Base-by-base conservation (phyloP, 2,113 vertebrate species). In the Datnioides undecimradiatus region DNA sequence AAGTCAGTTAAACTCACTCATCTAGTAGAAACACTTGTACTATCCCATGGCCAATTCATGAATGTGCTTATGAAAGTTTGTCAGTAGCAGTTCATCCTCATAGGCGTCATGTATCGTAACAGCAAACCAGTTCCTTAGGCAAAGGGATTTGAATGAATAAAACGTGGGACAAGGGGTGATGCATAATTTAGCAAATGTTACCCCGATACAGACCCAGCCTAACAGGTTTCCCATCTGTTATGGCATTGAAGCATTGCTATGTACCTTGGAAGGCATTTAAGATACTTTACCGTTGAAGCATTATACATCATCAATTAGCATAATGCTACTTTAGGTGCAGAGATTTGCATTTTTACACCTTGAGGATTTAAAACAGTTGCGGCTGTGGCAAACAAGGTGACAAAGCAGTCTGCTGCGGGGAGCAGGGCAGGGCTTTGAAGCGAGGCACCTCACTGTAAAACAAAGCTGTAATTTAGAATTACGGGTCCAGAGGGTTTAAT, bases 271-370 rank as follows among this genome's bases (percentile, higher is more conserved):
- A 83, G 76, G 58, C 57, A 60, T 81, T 84, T 75, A 67, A 75
- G 65, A 79, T 43, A 68, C 31, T 73, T 79, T 73, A 75, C 49
- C 19, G 60, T 41, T 80, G 43, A 85, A 70, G 73, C 57, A 84
- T 86, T 82, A 84, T 76, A 75, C 58, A 68, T 84, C 81, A 87
- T 80, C 78, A 87, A 82, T 91, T 93, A 90, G 76, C 87, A 88
- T 91, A 91, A 90, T 83, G 52, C 82, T 60, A 68, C 81, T 79
- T 73, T 72, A 21, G 64, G 69, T 74, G 72, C 72, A 80, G 33
- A 80, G 81, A 90, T 92, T 90, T 85, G 58, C 85, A 88, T 90
- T 85, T 90, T 87, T 76, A 84, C 73, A 87, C 76, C 81, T 85
- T 62, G 63, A 77, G 79, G 84, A 82, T 90, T 87, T 79, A 81